These are phyloP conservation scores for Paramormyrops kingsleyae DNA, from an alignment of 2,113 vertebrate species.

Conservation along the genomic window DNA sequence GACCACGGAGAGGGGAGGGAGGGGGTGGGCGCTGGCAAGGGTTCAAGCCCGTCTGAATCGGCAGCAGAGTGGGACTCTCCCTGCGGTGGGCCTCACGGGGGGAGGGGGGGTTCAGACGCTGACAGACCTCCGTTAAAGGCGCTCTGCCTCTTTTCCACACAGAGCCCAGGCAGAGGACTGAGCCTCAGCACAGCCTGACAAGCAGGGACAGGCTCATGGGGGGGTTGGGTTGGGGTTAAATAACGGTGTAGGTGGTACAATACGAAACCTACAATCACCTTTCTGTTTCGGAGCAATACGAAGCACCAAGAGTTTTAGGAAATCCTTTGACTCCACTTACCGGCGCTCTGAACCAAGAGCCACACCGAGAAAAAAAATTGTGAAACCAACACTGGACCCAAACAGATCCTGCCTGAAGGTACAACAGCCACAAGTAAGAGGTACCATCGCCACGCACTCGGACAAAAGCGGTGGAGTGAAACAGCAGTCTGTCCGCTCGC, in stretches of 20 bases:
- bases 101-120: slow-evolving; percentile 47
- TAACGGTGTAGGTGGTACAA: neutral
- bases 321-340: neutral
- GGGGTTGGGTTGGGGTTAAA: neutral
- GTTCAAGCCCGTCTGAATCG: slow-evolving; percentile 86
- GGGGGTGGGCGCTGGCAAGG: slow-evolving; percentile 82
- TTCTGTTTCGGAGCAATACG: neutral
- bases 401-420: neutral
- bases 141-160: slow-evolving; percentile 51
- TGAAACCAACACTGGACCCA: neutral
- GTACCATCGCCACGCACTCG: neutral
- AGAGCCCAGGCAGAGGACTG: neutral
- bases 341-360: neutral
- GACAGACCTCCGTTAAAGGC: slow-evolving; percentile 60
- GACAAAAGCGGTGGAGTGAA: neutral
- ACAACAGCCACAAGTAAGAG: neutral
- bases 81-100: slow-evolving; percentile 75
- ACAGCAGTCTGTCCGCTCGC: neutral
- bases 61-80: slow-evolving; percentile 48
- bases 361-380: neutral
- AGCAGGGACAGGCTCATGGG: neutral
- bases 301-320: neutral
- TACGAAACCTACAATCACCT: neutral
- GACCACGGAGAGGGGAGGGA: slow-evolving; percentile 83
- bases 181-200: neutral